A percentile compares a stretch with the other conserved stretches of the same genome.
phyloP scores from a whole-genome alignment of 2,113 vertebrate genomes.

The Orycteropus afer region DNA sequence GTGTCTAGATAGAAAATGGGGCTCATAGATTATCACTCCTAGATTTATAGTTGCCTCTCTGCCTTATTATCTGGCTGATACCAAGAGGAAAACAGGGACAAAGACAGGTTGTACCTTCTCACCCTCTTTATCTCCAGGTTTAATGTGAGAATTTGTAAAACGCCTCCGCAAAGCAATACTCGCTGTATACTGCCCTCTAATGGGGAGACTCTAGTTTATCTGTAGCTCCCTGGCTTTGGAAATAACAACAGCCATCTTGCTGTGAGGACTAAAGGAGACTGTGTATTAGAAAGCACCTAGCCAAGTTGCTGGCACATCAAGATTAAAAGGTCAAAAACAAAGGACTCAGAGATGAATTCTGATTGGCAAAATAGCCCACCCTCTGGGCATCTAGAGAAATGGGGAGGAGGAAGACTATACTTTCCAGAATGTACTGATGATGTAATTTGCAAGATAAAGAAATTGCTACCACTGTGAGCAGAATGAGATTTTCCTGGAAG shows the following conservation, averaged over 20 bases:
- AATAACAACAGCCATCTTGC: background rate
- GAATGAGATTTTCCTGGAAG: background rate
- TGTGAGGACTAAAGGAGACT: background rate
- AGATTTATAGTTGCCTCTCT: background rate
- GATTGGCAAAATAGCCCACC: background rate
- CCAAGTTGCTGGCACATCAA: background rate
- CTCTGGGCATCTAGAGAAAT: background rate
- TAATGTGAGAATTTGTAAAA: background rate
- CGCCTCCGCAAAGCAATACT: background rate
- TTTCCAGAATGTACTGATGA: background rate
- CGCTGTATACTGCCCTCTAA: background rate
- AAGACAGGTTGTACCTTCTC: background rate
- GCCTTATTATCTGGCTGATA: background rate
- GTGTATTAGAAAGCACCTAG: background rate
- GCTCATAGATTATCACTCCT: background rate
- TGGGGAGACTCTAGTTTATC: background rate
- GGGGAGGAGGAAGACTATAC: background rate
- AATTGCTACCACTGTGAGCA: background rate
- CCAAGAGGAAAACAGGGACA: background rate
- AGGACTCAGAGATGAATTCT: background rate
- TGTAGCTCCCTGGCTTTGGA: background rate
- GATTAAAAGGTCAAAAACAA: background rate
- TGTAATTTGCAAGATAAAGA: conserved; percentile 10
- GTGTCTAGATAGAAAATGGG: background rate
- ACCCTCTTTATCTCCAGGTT: background rate